Percentiles rank a stretch among this genome's conserved stretches.
phyloP scores from a whole-genome alignment of 2,113 vertebrate species.

The Mirounga angustirostris region DNA sequence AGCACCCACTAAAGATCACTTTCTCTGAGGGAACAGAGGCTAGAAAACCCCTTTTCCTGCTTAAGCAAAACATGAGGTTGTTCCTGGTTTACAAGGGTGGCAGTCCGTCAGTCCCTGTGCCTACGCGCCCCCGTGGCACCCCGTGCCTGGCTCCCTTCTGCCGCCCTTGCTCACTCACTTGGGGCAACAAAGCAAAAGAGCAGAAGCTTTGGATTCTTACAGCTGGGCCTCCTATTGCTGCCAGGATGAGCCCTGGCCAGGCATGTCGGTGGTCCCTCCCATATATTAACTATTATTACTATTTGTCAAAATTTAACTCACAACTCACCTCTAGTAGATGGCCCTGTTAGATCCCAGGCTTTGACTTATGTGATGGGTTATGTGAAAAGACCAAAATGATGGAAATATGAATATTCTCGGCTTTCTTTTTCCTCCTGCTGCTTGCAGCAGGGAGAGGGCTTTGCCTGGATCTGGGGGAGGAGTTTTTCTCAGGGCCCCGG shows the following conservation, averaged over 20 bases:
- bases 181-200: neutral
- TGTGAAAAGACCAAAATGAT: neutral
- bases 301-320: neutral
- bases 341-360: neutral
- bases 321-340: neutral
- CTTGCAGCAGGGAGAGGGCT: neutral
- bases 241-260: neutral
- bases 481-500: too few relatives aligned
- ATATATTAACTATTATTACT: neutral
- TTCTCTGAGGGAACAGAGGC: neutral
- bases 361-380: neutral
- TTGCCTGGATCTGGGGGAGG: neutral
- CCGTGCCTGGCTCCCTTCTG: neutral
- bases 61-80: neutral
- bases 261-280: neutral
- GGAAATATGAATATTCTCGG: neutral
- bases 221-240: neutral
- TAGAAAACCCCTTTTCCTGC: neutral
- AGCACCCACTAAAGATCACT: too few relatives aligned
- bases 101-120: neutral
- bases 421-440: neutral
- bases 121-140: rapidly evolving
- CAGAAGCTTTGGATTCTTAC: neutral
- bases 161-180: neutral
- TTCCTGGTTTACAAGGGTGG: too few relatives aligned